These are phyloP conservation scores for Xylota segnis DNA, from an alignment of 2,888 invertebrate genomes.

Conservation along the genomic window DNA sequence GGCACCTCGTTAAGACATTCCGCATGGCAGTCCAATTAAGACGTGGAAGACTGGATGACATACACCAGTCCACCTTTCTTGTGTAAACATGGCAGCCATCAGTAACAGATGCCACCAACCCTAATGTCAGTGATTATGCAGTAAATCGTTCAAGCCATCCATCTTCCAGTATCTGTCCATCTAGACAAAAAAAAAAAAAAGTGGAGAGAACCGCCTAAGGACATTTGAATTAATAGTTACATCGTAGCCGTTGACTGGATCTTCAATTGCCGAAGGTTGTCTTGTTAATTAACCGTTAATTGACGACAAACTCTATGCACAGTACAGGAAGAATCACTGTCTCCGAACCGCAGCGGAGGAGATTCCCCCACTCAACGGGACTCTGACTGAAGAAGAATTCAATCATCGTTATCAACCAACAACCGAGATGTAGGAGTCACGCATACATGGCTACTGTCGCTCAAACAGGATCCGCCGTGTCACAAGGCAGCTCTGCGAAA, in stretches of 20 bases:
- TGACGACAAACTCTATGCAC: conserved; percentile 50
- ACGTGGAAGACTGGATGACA: conserved; percentile 39
- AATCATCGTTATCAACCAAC: conserved; percentile 44
- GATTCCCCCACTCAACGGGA: conserved; percentile 54
- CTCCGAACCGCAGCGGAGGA: conserved; percentile 2
- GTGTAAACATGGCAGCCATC: conserved; percentile 29
- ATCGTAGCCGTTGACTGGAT: conserved; percentile 1
- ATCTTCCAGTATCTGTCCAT: conserved; percentile 46
- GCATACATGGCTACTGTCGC: conserved; percentile 36
- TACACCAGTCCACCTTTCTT: conserved; percentile 38
- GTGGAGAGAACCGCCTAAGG: conserved; percentile 48
- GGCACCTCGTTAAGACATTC: conserved; percentile 43
- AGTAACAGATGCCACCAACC: conserved; percentile 42
- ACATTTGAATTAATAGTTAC: conserved; percentile 52
- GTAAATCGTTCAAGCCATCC: conserved; percentile 60
- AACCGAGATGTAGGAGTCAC: conserved; percentile 58
- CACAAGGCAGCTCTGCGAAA: conserved; percentile 22
- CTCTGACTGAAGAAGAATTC: conserved; percentile 53
- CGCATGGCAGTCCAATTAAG: conserved; percentile 21
- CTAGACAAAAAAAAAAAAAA: conserved; percentile 7
- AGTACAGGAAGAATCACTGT: conserved; percentile 18
- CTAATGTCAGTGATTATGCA: conserved; percentile 65
- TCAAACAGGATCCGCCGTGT: conserved; percentile 47
- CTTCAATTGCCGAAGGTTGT: conserved; percentile 60
- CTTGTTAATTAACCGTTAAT: conserved; percentile 73